phyloP scores from a whole-genome alignment of 2,888 invertebrate genomes.

The Diarsia brunnea region DNA sequence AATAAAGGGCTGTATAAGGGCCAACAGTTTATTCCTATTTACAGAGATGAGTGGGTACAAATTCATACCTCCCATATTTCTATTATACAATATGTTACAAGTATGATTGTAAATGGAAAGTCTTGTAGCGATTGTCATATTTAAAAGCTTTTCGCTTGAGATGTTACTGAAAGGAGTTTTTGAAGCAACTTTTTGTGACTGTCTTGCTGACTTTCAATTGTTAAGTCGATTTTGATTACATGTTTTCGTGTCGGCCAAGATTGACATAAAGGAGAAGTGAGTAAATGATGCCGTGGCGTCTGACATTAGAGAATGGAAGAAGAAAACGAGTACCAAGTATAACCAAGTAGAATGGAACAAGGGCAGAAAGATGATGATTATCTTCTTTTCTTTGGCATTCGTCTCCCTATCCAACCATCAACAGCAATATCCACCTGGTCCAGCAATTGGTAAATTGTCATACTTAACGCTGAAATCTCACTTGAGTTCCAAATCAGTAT shows the following conservation, averaged over 20 bases:
- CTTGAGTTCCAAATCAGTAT: background rate
- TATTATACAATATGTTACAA: constrained; percentile 14
- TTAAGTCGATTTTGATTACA: constrained; percentile 7
- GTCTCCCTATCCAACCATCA: too few relatives aligned
- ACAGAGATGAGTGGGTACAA: constrained; percentile 55
- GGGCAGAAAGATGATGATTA: too few relatives aligned
- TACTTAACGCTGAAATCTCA: background rate
- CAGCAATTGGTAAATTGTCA: too few relatives aligned
- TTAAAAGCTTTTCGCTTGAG: constrained; percentile 53
- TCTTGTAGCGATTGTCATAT: constrained; percentile 28
- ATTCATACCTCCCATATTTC: constrained; percentile 36
- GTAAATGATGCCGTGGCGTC: too few relatives aligned
- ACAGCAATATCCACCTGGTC: too few relatives aligned
- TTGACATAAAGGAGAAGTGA: too few relatives aligned
- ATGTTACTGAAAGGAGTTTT: constrained; percentile 21
- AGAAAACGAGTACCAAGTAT: too few relatives aligned
- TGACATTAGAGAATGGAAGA: too few relatives aligned
- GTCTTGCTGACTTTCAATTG: constrained; percentile 15
- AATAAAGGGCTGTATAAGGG: constrained; percentile 56
- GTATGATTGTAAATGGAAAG: constrained; percentile 41
- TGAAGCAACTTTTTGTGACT: constrained; percentile 14
- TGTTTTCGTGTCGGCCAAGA: background rate
- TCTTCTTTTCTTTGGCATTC: too few relatives aligned
- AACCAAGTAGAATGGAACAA: too few relatives aligned
- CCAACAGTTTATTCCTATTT: constrained; percentile 63